Base-by-base conservation (phyloP, 2,797 vertebrate genomes). In the Percopsis omiscomaycus region DNA sequence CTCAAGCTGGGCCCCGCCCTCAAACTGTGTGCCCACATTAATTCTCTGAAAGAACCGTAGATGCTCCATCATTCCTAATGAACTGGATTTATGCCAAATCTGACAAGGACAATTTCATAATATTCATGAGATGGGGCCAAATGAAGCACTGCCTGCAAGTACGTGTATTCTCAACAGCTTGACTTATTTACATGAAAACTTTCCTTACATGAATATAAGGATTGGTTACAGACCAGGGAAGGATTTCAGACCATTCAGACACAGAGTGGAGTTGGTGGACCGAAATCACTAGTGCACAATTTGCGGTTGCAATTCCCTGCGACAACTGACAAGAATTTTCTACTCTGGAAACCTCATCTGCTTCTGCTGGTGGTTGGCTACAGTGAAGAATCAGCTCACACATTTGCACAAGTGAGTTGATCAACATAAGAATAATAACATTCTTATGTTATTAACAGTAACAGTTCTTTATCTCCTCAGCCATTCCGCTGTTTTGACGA, bases 11-110 rank as follows among this genome's bases (percentile, higher is more conserved):
- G 95, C 57, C 96, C 96, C 14, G 95, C 95, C 9, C 93, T 98
- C 66, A 98, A 97, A 89, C 93, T 98, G 76, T 97, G 94, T 52
- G 94, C 95, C 55, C 94, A 95, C 83, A 96, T 98, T 61, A 96
- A 95, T n/a, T 87, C 94, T 73, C 93, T 98, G 61, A 96, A 96
- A 89, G 92, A 95, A 48, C 88, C 90, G 60, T 95, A 91, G 90
- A 62, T 0, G 0, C 0, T 1, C 11, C 2, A n/a, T 37, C 44
- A 54, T 51, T 57, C 13, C 32, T 4, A 1, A 3, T 3, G 49
- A 29, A 42, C 46, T 64, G 74, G 32, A 73, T 45, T 15, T 50
- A 22, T 27, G 69, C 62, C 61, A 37, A 66, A 55, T 28, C 28
- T 30, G 60, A 47, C 22, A 14, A 13, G 69, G 53, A 47, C 49